A percentile compares a stretch with the other conserved stretches of the same genome.
phyloP scores from a whole-genome alignment of 2,888 invertebrate species.

The Meteorus cinctellus region DNA sequence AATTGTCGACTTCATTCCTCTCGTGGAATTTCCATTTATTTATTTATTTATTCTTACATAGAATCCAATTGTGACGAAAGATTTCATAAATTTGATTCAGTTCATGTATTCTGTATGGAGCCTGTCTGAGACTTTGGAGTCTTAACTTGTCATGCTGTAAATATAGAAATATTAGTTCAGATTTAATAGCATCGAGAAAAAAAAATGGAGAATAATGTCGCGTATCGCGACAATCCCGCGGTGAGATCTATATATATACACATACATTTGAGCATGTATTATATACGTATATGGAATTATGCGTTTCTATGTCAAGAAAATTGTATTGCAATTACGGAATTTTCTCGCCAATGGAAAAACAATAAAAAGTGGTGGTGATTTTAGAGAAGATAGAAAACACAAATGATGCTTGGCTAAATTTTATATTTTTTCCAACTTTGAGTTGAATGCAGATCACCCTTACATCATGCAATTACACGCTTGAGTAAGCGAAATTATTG shows the following conservation, averaged over 20 bases:
- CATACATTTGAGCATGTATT: not conserved
- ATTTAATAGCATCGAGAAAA: constrained; percentile 50
- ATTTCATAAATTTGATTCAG: constrained; percentile 19
- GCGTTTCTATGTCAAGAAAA: not conserved
- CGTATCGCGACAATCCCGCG: constrained; percentile 40
- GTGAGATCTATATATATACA: not conserved
- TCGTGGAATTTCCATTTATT: constrained; percentile 38
- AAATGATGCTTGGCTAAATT: not conserved
- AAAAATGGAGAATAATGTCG: constrained; percentile 39
- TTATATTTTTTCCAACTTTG: not conserved
- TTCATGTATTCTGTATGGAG: constrained; percentile 54
- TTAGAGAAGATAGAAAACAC: not conserved
- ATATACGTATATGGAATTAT: not conserved
- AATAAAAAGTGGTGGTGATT: not conserved
- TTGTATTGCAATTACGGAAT: constrained; percentile 25
- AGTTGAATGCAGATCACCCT: not conserved
- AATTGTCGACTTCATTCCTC: constrained; percentile 31
- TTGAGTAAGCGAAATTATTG: not conserved
- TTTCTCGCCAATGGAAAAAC: not conserved
- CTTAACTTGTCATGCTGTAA: constrained; percentile 63
- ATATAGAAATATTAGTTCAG: constrained; percentile 61
- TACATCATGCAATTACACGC: not conserved
- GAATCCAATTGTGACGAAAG: not conserved
- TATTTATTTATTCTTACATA: not conserved
- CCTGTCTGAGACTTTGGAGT: constrained; percentile 59